Base-by-base conservation (phyloP, 1,140 invertebrate species). In the Antheraea pernyi region DNA sequence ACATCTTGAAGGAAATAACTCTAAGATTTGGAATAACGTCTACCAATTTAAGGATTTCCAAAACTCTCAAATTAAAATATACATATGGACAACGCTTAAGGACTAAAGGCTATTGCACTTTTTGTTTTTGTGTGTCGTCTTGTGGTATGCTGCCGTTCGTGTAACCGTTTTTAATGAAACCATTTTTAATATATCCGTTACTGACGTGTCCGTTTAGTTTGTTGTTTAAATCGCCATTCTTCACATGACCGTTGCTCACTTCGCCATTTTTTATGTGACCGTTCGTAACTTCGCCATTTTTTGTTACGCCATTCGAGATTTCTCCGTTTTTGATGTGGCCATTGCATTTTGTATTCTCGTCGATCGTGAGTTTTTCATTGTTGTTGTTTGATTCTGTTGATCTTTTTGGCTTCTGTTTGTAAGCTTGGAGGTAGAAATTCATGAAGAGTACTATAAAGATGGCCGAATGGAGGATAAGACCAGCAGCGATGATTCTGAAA, bases 391-490 rank as follows among this genome's bases (percentile, higher is more conserved):
- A 65, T 19, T 83, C 77, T 0, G 76, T 73, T 22, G 75, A 69
- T 18, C 70, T 79, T 65, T 72, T 75, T 13, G 75, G 75, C 60
- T 69, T 78, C 77, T 93, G 92, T 74, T 94, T 95, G 78, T 98
- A 98, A 72, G 97, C 96, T 86, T 96, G 96, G 73, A 96, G 94
- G 91, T 98, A 99, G 93, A 99, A 99, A 91, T 99, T 96, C 73
- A 95, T 96, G 93, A 99, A 99, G 37, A 99, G 94, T 19, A 95
- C 94, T 88, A 98, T 97, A 94, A 99, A 99, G 75, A 99, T 97
- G 22, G 96, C 94, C 4, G 98, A 97, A 88, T 99, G 98, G 0
- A 97, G 93, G 73, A 98, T 93, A 65, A 98, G 89, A 61, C 97
- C 94, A 67, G 94, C 93, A 3, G 96, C 96, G 18, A 97, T 95